phyloP scores from a whole-genome alignment of 2,888 invertebrate species.

The Sinohyriopsis cumingii region DNA sequence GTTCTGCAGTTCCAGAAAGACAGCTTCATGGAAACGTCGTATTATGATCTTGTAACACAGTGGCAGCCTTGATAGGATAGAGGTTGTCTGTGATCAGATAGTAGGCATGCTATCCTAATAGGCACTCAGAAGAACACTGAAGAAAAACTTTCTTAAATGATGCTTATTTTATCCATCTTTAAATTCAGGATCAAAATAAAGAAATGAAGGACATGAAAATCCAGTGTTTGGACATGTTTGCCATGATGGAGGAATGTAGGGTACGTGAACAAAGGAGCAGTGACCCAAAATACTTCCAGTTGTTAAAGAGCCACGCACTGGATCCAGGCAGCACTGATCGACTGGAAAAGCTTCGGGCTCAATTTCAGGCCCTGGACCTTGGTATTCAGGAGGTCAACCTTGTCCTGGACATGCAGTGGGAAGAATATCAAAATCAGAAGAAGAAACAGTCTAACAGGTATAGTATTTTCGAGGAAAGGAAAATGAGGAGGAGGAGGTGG shows the following conservation, averaged over 20 bases:
- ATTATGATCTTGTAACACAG: too few species aligned
- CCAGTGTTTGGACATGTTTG: constrained; percentile 73
- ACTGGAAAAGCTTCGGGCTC: constrained; percentile 80
- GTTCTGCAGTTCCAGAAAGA: too few species aligned
- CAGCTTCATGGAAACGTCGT: too few species aligned
- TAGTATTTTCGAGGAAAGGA: constrained; percentile 1
- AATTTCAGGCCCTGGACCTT: constrained; percentile 80
- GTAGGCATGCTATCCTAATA: too few species aligned
- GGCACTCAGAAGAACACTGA: too few species aligned
- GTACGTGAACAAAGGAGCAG: constrained; percentile 63
- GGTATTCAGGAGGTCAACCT: constrained; percentile 83
- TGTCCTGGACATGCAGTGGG: constrained; percentile 85
- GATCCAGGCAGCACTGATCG: constrained; percentile 82
- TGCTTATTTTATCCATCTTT: background rate
- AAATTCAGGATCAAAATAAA: constrained; percentile 74
- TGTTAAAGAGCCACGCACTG: constrained; percentile 72
- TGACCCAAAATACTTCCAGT: constrained; percentile 66
- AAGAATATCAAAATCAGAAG: constrained; percentile 72
- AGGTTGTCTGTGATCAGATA: too few species aligned
- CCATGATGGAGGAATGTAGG: constrained; percentile 70
- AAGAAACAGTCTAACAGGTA: constrained; percentile 41
- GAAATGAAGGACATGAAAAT: constrained; percentile 78
- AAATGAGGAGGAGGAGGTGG: constrained; percentile 5
- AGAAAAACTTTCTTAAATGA: too few species aligned
- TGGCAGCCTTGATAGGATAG: too few species aligned